Evolutionary conservation across 2,888 invertebrate genomes (phyloP).

Genomic region (Apotomis turbidana): DNA sequence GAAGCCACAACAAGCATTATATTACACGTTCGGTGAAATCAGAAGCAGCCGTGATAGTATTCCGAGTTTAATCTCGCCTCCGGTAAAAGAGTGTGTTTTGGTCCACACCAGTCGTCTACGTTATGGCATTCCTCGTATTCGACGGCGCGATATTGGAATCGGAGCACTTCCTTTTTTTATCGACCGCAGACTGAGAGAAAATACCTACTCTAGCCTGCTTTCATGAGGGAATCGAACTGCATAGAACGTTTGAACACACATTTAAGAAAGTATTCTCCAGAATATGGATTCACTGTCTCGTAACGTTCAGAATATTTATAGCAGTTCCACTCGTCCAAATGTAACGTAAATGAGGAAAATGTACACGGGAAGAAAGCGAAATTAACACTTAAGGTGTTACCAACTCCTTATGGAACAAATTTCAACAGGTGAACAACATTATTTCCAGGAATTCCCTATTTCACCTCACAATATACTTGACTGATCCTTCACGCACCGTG

Average conservation of each 20-base stretch:
- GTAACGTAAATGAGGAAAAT: conserved; percentile 33
- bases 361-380: not conserved
- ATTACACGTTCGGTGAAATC: not conserved
- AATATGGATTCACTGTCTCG: not conserved
- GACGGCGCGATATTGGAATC: conserved; percentile 49
- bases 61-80: conserved; percentile 32
- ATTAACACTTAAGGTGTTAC: conserved; percentile 27
- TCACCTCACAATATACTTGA: conserved; percentile 8
- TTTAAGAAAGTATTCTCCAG: not conserved
- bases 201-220: conserved; percentile 39
- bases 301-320: not conserved
- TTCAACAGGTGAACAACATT: conserved; percentile 34
- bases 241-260: not conserved
- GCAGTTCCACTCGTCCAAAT: conserved; percentile 15
- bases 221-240: conserved; percentile 9
- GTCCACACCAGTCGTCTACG: conserved; percentile 45
- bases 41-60: conserved; percentile 19
- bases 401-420: conserved; percentile 11
- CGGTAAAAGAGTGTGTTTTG: conserved; percentile 30
- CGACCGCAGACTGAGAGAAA: conserved; percentile 49
- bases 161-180: conserved; percentile 50
- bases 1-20: not conserved
- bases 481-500: conserved; percentile 43
- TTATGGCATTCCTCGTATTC: conserved; percentile 45
- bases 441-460: conserved; percentile 20